Conservation (phyloP, 2,888 invertebrate genomes). For the Linnaemya vulpina region DNA sequence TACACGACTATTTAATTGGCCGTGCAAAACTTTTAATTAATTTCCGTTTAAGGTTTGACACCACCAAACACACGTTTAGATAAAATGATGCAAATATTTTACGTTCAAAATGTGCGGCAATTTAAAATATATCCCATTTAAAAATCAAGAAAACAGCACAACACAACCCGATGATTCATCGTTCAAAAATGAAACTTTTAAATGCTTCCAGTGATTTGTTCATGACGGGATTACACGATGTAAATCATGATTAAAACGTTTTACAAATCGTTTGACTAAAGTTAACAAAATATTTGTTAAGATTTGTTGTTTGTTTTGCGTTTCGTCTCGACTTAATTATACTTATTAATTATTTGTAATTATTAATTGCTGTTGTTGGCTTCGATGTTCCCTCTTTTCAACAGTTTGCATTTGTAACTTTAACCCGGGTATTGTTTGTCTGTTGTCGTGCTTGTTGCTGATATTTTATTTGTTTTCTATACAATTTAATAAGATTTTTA, state of each 20-base stretch:
- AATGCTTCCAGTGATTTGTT: constrained; percentile 1
- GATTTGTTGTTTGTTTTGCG: not conserved
- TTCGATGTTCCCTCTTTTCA: constrained; percentile 4
- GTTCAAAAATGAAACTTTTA: not conserved
- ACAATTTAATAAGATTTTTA: not conserved
- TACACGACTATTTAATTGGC: no score
- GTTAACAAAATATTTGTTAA: constrained; percentile 21
- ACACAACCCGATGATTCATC: constrained; percentile 16
- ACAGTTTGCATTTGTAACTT: not conserved
- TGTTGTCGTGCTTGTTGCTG: not conserved
- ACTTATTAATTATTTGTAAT: constrained; percentile 1
- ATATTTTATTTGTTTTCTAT: not conserved
- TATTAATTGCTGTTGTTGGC: constrained; percentile 7
- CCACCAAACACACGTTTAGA: not conserved
- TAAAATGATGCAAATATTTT: not conserved
- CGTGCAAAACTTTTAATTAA: not conserved
- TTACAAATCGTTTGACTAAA: constrained; percentile 22
- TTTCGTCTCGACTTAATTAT: constrained; percentile 8
- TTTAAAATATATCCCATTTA: constrained; percentile 1
- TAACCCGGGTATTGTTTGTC: not conserved
- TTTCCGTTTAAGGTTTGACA: not conserved
- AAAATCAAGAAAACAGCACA: not conserved
- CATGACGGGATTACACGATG: constrained; percentile 13
- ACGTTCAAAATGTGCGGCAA: not conserved
- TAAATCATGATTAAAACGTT: constrained; percentile 15